Evolutionary conservation across 2,888 invertebrate genomes (phyloP), one percentile per base, ranked within the genome.

Genomic region (Drosophila hamatofila): DNA sequence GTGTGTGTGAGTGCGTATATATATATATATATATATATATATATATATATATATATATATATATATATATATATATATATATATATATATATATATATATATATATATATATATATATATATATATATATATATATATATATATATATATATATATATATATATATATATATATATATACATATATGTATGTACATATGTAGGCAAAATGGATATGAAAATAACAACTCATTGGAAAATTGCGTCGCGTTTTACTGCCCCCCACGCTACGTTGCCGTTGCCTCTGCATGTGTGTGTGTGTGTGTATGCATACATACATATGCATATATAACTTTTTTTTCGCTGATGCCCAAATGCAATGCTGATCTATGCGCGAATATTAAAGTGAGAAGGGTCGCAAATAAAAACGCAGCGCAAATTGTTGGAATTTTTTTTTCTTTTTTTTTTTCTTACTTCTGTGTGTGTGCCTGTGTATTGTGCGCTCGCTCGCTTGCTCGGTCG

Each of bases 341-440:
- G 21, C n/a, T 49, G n/a, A 63, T 76, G 78, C 72, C 48, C 60
- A 74, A 75, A 77, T 77, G 75, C 75, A 72, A 65, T 77, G 74
- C 74, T 74, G 78, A 77, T 74, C 74, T 74, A 77, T 74, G 78
- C 78, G 78, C 78, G 78, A 75, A 75, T 69, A 69, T 62, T 62
- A 58, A 63, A 75, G 75, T 58, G 67, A 60, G 72, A 80, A 67
- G 62, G 78, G 56, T 62, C 64, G 54, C 74, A 80, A 72, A 65
- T 56, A 71, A 63, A 80, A 80, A 72, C 65, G 80, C 62, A 80
- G 51, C 65, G 76, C 67, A 78, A 78, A 75, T 72, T 77, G 80
- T 80, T 80, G 78, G 64, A 80, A 75, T 71, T 72, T 72, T 72
- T 62, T 52, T 51, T 44, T 46, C 33, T 11, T 7, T 44, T 12